A percentile compares a stretch with the other conserved stretches of the same genome.
phyloP scores from a whole-genome alignment of 1,140 invertebrate genomes.

The Drosophila parvula region DNA sequence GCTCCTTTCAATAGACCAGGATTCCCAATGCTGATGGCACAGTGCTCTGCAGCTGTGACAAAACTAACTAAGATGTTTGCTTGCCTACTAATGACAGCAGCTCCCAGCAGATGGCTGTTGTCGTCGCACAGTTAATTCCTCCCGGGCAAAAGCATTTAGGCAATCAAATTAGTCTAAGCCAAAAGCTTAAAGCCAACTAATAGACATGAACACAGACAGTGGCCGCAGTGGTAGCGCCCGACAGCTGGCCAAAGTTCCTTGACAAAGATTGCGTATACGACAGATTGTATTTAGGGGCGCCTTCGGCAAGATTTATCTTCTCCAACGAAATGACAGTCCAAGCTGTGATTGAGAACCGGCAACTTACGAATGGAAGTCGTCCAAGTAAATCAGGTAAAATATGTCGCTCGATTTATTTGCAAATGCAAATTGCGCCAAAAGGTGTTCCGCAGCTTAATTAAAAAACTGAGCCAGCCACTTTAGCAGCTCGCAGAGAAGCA shows the following conservation, averaged over 20 bases:
- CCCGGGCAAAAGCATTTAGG: conserved; percentile 34
- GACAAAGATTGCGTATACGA: conserved; percentile 30
- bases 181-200: conserved; percentile 51
- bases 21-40: conserved; percentile 13
- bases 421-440: conserved; percentile 40
- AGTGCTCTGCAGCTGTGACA: conserved; percentile 13
- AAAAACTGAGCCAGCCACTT: conserved; percentile 27
- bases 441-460: conserved; percentile 41
- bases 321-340: neutral
- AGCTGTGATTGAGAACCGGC: conserved; percentile 26
- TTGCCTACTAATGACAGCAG: conserved; percentile 47
- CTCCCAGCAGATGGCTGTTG: conserved; percentile 28
- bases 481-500: neutral
- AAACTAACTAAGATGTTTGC: conserved; percentile 31
- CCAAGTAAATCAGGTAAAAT: conserved; percentile 36
- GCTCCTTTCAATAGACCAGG: conserved; percentile 26
- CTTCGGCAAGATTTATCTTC: conserved; percentile 33
- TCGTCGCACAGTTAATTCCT: conserved; percentile 40
- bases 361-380: neutral
- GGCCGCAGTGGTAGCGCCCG: neutral
- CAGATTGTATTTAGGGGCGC: conserved; percentile 12
- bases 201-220: conserved; percentile 24
- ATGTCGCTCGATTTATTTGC: conserved; percentile 43
- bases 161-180: conserved; percentile 53
- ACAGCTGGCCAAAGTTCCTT: conserved; percentile 22